phyloP scores from a whole-genome alignment of 1,140 invertebrate species.

The Leptinotarsa defecta region DNA sequence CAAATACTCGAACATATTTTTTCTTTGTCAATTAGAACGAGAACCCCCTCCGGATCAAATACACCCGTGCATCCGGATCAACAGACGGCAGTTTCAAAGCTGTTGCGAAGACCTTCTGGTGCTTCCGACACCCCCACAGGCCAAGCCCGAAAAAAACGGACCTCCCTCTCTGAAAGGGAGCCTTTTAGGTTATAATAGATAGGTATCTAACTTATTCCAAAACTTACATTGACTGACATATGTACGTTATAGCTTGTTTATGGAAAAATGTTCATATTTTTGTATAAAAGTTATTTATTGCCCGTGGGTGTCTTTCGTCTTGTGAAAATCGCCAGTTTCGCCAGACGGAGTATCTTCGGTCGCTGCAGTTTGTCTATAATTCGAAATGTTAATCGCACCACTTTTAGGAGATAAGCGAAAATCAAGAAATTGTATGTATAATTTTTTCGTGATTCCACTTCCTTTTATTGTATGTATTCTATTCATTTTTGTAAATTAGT shows the following conservation, averaged over 20 bases:
- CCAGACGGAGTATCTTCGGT: constrained; percentile 27
- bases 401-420: constrained; percentile 14
- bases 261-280: constrained; percentile 54
- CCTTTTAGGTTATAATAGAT: constrained; percentile 67
- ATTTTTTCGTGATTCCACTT: neutral
- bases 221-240: constrained; percentile 53
- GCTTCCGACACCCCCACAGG: constrained; percentile 66
- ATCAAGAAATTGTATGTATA: constrained; percentile 12
- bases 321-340: constrained; percentile 42
- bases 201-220: constrained; percentile 48
- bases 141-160: constrained; percentile 62
- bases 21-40: constrained; percentile 58
- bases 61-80: constrained; percentile 68
- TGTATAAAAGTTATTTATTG: constrained; percentile 51
- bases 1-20: too few relatives aligned
- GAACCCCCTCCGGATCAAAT: constrained; percentile 71
- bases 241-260: constrained; percentile 46
- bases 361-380: constrained; percentile 31
- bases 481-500: constrained; percentile 31
- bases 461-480: neutral
- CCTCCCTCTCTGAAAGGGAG: constrained; percentile 63
- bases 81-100: constrained; percentile 64
- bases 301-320: constrained; percentile 26
- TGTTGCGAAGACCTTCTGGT: constrained; percentile 69
- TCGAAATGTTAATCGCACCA: constrained; percentile 30